A percentile compares a stretch with the other conserved stretches of the same genome.
phyloP scores from a whole-genome alignment of 2,113 vertebrate species.

The Damaliscus lunatus region DNA sequence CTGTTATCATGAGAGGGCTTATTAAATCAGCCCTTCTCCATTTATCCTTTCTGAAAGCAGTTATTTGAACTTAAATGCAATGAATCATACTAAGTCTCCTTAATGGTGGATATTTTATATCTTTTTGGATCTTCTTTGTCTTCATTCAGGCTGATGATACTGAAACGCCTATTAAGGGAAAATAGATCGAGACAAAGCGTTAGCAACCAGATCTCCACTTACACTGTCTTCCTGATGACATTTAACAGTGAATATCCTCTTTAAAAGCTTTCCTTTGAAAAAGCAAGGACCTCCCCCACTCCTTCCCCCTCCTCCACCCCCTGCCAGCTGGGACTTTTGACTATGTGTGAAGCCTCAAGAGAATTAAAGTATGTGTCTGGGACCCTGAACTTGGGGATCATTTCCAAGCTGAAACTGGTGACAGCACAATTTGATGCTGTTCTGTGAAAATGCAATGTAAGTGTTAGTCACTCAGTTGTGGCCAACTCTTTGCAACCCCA shows the following conservation, averaged over 20 bases:
- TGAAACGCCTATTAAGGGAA: background rate
- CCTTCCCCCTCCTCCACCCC: background rate
- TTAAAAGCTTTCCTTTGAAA: slow-evolving; percentile 17
- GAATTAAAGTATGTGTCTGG: background rate
- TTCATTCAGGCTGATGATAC: background rate
- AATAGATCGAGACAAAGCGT: background rate
- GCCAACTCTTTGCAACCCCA: background rate
- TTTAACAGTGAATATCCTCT: background rate
- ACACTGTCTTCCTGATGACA: background rate
- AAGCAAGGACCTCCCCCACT: background rate
- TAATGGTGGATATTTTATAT: background rate
- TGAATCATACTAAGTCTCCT: background rate
- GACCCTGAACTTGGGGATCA: background rate
- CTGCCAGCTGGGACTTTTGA: background rate
- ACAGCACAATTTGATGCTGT: background rate
- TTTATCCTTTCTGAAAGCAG: background rate
- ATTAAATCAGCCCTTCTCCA: background rate
- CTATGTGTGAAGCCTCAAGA: background rate
- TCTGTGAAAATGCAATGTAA: background rate
- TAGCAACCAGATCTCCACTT: background rate
- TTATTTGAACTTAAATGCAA: background rate
- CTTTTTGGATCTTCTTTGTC: background rate
- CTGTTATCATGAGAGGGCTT: background rate
- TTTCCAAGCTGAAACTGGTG: background rate
- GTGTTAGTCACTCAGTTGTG: background rate